A percentile compares a stretch with the other conserved stretches of the same genome.
Evolutionary conservation across 2,888 invertebrate species (phyloP).

Genomic region (Polia nebulosa): DNA sequence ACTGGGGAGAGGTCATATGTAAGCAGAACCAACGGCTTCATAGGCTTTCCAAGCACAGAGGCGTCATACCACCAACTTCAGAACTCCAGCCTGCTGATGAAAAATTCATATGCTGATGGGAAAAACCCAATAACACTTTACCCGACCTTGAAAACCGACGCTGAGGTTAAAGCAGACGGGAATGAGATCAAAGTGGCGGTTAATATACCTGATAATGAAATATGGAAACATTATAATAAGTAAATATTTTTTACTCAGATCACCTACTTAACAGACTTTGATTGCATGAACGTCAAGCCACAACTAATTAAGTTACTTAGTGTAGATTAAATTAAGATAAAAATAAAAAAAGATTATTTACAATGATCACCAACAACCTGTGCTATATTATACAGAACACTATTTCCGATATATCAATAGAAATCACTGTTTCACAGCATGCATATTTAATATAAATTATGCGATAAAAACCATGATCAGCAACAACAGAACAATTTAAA

Average conservation of each 20-base stretch:
- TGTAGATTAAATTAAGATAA: slow-evolving; percentile 10
- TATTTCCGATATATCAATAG: not conserved
- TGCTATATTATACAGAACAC: not conserved
- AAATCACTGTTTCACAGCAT: too few species aligned
- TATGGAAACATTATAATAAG: too few species aligned
- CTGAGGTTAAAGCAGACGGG: too few species aligned
- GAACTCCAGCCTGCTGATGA: not conserved
- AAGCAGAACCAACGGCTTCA: too few species aligned
- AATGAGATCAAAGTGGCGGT: too few species aligned
- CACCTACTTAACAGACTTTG: not conserved
- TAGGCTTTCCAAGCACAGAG: too few species aligned
- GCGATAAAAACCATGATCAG: not conserved
- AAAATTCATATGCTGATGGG: not conserved
- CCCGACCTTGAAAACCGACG: not conserved
- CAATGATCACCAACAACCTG: slow-evolving; percentile 10
- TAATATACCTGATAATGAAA: too few species aligned
- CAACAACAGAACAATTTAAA: slow-evolving; percentile 5
- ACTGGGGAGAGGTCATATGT: too few species aligned
- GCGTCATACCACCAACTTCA: too few species aligned
- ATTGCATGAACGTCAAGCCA: not conserved
- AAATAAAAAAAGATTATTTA: slow-evolving; percentile 5
- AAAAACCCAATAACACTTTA: not conserved
- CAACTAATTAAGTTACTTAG: not conserved
- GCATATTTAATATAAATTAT: too few species aligned
- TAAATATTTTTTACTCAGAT: too few species aligned